Conservation (phyloP, 1,140 invertebrate species). For the Brachionus calyciflorus region DNA sequence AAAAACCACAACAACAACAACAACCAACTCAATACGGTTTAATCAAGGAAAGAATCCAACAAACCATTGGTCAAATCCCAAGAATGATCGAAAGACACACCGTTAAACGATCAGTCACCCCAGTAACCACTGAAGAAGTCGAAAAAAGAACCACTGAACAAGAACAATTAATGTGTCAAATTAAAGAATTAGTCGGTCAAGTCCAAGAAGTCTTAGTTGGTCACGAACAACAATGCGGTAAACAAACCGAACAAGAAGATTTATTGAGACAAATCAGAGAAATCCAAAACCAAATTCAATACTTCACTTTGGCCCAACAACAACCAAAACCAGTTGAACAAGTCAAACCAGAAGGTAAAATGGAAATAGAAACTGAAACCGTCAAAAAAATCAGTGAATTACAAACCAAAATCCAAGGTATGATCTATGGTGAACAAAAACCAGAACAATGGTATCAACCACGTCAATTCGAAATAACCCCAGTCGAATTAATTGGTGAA, state of each 20-base stretch:
- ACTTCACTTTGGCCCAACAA: background rate
- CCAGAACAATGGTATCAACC: background rate
- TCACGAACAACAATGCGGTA: slow-evolving; percentile 11
- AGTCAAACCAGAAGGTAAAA: background rate
- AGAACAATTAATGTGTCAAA: slow-evolving; percentile 1
- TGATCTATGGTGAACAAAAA: background rate
- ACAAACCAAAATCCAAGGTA: background rate
- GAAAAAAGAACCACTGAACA: background rate
- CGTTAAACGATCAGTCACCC: slow-evolving; percentile 2
- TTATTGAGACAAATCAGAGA: slow-evolving; percentile 27
- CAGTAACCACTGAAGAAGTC: too few species aligned
- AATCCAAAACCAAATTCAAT: slow-evolving; percentile 13
- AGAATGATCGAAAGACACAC: slow-evolving; percentile 6
- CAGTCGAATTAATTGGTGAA: slow-evolving; percentile 7
- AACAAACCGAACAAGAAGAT: background rate
- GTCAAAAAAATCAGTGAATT: background rate
- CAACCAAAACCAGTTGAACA: too few species aligned
- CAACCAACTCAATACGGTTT: slow-evolving; percentile 14
- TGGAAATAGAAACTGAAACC: slow-evolving; percentile 6
- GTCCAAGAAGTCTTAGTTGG: slow-evolving; percentile 12
- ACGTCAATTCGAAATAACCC: background rate
- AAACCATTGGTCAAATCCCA: background rate
- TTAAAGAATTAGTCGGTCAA: slow-evolving; percentile 17
- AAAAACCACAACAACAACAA: background rate
- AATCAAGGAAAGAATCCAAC: slow-evolving; percentile 5